These are phyloP conservation scores for Solea senegalensis DNA, from an alignment of 2,113 vertebrate species.

Conservation along the genomic window DNA sequence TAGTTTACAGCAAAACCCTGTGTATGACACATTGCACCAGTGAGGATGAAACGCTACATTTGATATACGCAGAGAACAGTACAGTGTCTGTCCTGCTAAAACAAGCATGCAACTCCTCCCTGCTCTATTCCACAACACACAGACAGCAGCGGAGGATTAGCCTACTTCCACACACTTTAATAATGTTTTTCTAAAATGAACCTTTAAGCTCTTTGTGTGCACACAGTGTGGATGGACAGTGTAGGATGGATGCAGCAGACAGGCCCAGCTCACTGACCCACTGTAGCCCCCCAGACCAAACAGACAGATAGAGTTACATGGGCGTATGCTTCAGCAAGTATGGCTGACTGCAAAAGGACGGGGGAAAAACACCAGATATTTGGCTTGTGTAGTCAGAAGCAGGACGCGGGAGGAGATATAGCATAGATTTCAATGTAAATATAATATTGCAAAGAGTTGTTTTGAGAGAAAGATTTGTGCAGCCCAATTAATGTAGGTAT, in stretches of 20 bases:
- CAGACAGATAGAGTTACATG: conserved; percentile 78
- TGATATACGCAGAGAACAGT: conserved; percentile 1
- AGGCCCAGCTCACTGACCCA: conserved; percentile 48
- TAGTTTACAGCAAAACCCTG: background rate
- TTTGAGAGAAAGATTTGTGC: background rate
- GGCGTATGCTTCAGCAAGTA: conserved; percentile 80
- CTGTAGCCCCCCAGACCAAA: conserved; percentile 56
- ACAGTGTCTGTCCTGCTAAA: conserved; percentile 34
- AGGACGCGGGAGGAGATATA: conserved; percentile 2
- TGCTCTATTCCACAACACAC: conserved; percentile 27
- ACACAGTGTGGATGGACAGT: background rate
- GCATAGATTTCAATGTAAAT: background rate
- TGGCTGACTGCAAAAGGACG: conserved; percentile 71
- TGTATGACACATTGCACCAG: background rate
- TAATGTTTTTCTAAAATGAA: background rate
- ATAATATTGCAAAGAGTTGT: no score
- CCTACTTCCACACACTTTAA: conserved; percentile 53
- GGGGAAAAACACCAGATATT: conserved; percentile 63
- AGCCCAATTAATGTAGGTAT: background rate
- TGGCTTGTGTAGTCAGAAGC: conserved; percentile 24
- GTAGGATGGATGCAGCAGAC: conserved; percentile 25
- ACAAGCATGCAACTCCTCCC: conserved; percentile 52
- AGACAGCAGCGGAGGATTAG: conserved; percentile 47
- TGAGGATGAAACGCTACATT: background rate
- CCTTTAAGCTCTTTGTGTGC: conserved; percentile 10